phyloP scores from a whole-genome alignment of 2,113 vertebrate genomes.

The Hippocampus barbouri region DNA sequence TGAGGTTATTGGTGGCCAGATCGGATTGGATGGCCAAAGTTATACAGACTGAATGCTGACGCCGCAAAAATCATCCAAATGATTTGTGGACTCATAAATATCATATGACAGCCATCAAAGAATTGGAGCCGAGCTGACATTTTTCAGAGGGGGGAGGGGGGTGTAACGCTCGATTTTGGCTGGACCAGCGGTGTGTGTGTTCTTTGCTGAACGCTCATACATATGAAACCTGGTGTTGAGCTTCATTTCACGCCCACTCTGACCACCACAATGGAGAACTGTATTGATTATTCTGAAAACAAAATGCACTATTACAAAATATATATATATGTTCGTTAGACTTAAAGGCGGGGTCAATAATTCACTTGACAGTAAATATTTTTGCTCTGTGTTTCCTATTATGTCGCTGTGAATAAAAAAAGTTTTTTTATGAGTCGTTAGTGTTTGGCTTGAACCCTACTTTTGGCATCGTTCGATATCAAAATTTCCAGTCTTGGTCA shows the following conservation, averaged over 20 bases:
- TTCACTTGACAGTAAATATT: background rate
- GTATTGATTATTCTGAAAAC: background rate
- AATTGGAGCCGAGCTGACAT: background rate
- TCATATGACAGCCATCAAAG: background rate
- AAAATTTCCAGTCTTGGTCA: background rate
- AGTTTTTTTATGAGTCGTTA: background rate
- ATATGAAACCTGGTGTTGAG: background rate
- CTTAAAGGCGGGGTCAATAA: background rate
- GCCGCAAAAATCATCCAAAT: background rate
- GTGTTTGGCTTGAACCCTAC: background rate
- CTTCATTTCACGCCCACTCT: background rate
- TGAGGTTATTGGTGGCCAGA: conserved; percentile 66
- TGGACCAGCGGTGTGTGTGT: background rate
- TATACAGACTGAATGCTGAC: conserved; percentile 46
- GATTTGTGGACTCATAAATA: background rate
- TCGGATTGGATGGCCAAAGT: conserved; percentile 46
- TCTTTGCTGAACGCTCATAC: background rate
- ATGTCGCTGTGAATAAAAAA: background rate
- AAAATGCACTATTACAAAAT: background rate
- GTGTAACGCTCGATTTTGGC: background rate
- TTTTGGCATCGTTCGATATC: background rate
- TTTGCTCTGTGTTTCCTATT: background rate
- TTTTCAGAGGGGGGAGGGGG: background rate
- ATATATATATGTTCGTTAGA: background rate
- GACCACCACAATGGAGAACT: background rate